These are phyloP conservation scores for Brachyptera putata DNA, from an alignment of 2,888 invertebrate genomes.

Conservation along the genomic window DNA sequence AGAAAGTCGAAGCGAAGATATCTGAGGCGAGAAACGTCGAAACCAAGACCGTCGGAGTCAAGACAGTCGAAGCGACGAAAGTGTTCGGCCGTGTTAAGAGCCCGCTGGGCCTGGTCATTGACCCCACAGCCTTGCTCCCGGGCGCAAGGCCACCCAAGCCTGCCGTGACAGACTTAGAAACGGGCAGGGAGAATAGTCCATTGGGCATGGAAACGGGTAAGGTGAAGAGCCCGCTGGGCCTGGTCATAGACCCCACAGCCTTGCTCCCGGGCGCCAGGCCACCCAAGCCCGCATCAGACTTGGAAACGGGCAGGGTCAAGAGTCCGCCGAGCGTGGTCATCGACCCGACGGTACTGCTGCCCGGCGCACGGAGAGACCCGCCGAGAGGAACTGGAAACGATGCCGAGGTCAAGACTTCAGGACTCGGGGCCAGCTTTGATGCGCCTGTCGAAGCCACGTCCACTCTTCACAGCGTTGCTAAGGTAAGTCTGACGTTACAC, in stretches of 20 bases:
- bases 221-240: slow-evolving; percentile 10
- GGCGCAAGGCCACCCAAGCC: slow-evolving; percentile 27
- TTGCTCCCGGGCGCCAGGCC: slow-evolving; percentile 32
- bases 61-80: not conserved
- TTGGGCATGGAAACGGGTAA: slow-evolving; percentile 1
- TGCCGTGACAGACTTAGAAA: no score
- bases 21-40: not conserved
- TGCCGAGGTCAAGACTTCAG: no score
- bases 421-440: no score
- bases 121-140: slow-evolving; percentile 32
- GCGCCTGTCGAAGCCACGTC: not conserved
- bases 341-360: slow-evolving; percentile 32
- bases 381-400: no score
- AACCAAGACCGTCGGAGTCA: not conserved
- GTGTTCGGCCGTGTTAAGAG: not conserved
- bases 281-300: not conserved
- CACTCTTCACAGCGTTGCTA: slow-evolving; percentile 25
- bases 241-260: slow-evolving; percentile 33
- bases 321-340: slow-evolving; percentile 26
- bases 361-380: no score
- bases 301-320: not conserved
- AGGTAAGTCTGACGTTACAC: slow-evolving; percentile 23
- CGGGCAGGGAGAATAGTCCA: no score
- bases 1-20: not conserved
- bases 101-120: slow-evolving; percentile 28